phyloP scores from a whole-genome alignment of 2,113 vertebrate genomes.

The Ivindomyrus marchei region DNA sequence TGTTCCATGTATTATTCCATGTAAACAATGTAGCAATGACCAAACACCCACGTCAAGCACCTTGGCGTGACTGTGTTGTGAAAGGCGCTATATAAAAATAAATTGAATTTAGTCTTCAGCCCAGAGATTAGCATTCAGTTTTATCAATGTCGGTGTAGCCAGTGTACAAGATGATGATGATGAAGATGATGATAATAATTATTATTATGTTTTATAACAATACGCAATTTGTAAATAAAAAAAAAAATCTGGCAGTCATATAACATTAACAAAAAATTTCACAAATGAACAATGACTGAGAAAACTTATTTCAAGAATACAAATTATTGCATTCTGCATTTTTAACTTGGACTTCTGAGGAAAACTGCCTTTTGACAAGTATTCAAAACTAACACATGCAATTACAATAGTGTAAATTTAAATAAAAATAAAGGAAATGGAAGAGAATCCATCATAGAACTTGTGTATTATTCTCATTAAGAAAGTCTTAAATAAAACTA shows the following conservation, averaged over 20 bases:
- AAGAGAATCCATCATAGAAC: background rate
- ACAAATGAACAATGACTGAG: background rate
- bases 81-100: background rate
- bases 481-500: slow-evolving; percentile 6
- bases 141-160: background rate
- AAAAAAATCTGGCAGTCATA: background rate
- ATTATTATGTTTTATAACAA: background rate
- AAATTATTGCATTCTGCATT: background rate
- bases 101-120: background rate
- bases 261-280: background rate
- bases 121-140: background rate
- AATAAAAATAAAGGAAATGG: background rate
- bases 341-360: background rate
- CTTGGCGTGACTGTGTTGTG: background rate
- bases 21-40: background rate
- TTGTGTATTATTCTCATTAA: background rate
- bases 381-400: background rate
- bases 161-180: background rate
- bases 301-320: background rate
- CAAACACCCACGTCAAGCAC: background rate
- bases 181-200: background rate
- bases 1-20: background rate
- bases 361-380: background rate
- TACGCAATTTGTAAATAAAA: background rate
- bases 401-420: background rate